Conservation (phyloP, 1,140 invertebrate genomes). For the Macrosteles quadrilineatus region DNA sequence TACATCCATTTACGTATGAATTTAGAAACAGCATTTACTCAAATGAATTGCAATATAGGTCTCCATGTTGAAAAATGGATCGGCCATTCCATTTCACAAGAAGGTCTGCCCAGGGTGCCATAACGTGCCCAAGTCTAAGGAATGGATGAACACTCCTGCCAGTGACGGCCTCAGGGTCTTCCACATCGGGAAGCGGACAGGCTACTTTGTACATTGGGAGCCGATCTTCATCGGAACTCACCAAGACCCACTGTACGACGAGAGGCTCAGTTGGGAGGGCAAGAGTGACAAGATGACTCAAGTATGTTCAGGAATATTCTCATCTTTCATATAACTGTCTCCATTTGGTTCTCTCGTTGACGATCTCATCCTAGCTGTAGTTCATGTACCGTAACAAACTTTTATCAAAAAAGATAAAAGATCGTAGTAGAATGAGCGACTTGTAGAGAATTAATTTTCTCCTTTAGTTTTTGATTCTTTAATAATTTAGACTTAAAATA, state of each 20-base stretch:
- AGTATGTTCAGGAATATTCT: conserved; percentile 54
- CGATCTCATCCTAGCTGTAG: too few relatives aligned
- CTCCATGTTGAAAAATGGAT: conserved; percentile 70
- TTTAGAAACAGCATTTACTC: too few relatives aligned
- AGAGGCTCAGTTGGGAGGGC: conserved; percentile 85
- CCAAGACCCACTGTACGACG: conserved; percentile 84
- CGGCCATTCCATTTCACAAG: conserved; percentile 89
- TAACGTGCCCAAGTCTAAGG: conserved; percentile 80
- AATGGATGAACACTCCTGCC: conserved; percentile 69
- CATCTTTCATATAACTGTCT: too few relatives aligned
- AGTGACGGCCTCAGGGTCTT: conserved; percentile 76
- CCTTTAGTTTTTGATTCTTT: too few relatives aligned
- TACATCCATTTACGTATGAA: too few relatives aligned
- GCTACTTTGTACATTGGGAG: conserved; percentile 84
- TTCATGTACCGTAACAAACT: too few relatives aligned
- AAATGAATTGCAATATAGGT: too few relatives aligned
- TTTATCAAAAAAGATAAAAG: too few relatives aligned
- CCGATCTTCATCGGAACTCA: conserved; percentile 88
- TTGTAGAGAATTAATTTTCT: too few relatives aligned
- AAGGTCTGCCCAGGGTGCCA: conserved; percentile 86
- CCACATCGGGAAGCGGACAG: conserved; percentile 78
- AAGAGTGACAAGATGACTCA: conserved; percentile 94
- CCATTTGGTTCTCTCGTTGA: too few relatives aligned
- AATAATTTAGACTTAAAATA: too few relatives aligned
- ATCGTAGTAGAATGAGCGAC: too few relatives aligned